Percentiles rank a stretch among this genome's conserved stretches.
These are phyloP conservation scores for Cepaea hortensis DNA, from an alignment of 2,888 invertebrate genomes.

Conservation along the genomic window DNA sequence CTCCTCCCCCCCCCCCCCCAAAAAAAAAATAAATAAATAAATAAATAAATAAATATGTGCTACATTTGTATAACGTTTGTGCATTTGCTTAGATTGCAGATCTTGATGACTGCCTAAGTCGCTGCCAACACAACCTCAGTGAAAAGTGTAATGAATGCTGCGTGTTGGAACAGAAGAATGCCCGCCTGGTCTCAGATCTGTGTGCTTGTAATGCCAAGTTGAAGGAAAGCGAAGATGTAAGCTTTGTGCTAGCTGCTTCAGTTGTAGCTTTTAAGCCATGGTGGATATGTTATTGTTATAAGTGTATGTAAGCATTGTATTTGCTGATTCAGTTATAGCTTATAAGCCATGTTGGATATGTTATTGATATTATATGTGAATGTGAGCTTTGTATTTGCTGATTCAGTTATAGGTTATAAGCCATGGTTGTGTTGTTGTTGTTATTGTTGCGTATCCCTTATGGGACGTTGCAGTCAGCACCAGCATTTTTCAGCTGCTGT, in stretches of 20 bases:
- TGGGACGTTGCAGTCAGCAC: too few relatives aligned
- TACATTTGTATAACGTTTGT: not conserved
- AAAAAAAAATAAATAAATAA: too few relatives aligned
- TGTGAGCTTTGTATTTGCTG: not conserved
- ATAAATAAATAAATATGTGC: not conserved
- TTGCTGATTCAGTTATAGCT: too few relatives aligned
- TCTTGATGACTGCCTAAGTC: slow-evolving; percentile 64
- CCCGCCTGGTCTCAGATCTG: slow-evolving; percentile 26
- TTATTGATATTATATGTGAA: too few relatives aligned
- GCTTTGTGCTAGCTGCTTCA: not conserved
- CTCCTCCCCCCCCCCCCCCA: too few relatives aligned
- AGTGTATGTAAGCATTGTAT: not conserved
- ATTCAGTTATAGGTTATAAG: not conserved
- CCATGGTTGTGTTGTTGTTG: too few relatives aligned
- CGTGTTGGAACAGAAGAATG: slow-evolving; percentile 37
- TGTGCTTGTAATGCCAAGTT: slow-evolving; percentile 30
- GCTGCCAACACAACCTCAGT: slow-evolving; percentile 61
- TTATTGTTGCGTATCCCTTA: too few relatives aligned
- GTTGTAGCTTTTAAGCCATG: too few relatives aligned
- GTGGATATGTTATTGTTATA: not conserved
- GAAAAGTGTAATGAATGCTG: slow-evolving; percentile 56
- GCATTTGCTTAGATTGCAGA: slow-evolving; percentile 60
- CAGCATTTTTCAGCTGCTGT: too few relatives aligned
- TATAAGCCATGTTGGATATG: too few relatives aligned
- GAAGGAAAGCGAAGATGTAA: slow-evolving; percentile 46